Percentiles rank a stretch among this genome's conserved stretches.
These are phyloP conservation scores for Potamilus streckersoni DNA, from an alignment of 1,140 invertebrate species.

Conservation along the genomic window DNA sequence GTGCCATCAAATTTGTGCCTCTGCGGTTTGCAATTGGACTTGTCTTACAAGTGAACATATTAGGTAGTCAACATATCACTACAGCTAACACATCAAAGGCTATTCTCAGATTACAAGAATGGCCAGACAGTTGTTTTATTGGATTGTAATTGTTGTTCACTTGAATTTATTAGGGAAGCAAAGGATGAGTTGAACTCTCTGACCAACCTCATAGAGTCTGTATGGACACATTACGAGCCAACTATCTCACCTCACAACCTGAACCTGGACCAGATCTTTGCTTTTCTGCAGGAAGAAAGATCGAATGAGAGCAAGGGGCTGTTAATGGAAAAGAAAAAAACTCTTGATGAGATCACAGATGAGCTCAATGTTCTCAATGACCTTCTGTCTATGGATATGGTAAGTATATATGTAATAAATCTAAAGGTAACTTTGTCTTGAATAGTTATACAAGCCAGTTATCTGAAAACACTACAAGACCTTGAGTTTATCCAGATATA, in stretches of 20 bases:
- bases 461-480: no score
- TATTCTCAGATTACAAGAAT: no score
- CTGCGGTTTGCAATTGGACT: no score
- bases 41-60: no score
- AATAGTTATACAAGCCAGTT: neutral
- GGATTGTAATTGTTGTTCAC: neutral
- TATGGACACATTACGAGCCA: conserved; percentile 74
- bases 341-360: conserved; percentile 53
- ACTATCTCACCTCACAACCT: conserved; percentile 77
- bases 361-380: conserved; percentile 56
- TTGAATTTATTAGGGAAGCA: conserved; percentile 73
- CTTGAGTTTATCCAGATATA: no score
- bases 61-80: no score
- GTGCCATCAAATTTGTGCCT: no score
- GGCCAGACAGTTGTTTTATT: no score
- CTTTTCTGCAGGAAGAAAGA: conserved; percentile 82
- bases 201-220: conserved; percentile 81
- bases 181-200: conserved; percentile 82
- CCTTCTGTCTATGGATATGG: conserved; percentile 48
- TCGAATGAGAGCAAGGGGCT: conserved; percentile 28
- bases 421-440: neutral
- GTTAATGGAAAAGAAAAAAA: conserved; percentile 32
- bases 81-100: no score
- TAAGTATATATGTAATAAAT: conserved; percentile 15
- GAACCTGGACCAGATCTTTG: conserved; percentile 93